Evolutionary conservation across 2,797 vertebrate genomes (phyloP), one percentile per base, ranked within the genome.

Genomic region (Fundulus diaphanus): DNA sequence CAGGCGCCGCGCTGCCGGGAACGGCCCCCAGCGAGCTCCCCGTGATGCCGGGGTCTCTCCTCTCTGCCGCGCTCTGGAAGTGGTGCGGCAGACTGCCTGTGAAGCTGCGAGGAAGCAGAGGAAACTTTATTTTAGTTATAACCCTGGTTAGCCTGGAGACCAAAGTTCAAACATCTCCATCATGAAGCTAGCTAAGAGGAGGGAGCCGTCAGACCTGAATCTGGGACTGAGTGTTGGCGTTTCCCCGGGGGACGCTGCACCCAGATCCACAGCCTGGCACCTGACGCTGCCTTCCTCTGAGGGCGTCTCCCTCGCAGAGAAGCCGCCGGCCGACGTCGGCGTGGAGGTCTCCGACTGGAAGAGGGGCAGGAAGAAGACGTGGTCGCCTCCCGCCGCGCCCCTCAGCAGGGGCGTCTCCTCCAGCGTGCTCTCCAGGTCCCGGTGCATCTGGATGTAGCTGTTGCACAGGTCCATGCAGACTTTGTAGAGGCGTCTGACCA

Each of bases 381-480:
- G 93, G 44, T 98, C 97, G 0, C 94, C 92, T 74, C 85, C 82
- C 0, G 68, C 89, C 70, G 81, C 63, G 0, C 74, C 83, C 5
- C 90, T 82, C 56, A 76, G 81, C 67, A 84, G 94, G 66, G 94
- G 95, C 0, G 94, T 89, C 54, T 98, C 97, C 68, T 98, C 97
- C 73, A 90, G 20, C 18, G 88, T 93, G 87, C 89, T 96, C 89
- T 99, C 97, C 87, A 98, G 91, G 92, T 99, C 98, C 68, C 97
- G 90, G 88, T 98, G 96, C 96, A 99, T 97, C 91, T 99, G 98
- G 90, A 98, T 97, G 88, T 99, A 99, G 93, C 97, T 96, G 87
- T 94, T 97, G 87, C 98, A 98, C 68, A 99, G 95, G 48, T 99
- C 98, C 96, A 97, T 95, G 88, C 97, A 97, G 70, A 99, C 95